Evolutionary conservation across 2,113 vertebrate species (phyloP).

Genomic region (Butorides virescens): DNA sequence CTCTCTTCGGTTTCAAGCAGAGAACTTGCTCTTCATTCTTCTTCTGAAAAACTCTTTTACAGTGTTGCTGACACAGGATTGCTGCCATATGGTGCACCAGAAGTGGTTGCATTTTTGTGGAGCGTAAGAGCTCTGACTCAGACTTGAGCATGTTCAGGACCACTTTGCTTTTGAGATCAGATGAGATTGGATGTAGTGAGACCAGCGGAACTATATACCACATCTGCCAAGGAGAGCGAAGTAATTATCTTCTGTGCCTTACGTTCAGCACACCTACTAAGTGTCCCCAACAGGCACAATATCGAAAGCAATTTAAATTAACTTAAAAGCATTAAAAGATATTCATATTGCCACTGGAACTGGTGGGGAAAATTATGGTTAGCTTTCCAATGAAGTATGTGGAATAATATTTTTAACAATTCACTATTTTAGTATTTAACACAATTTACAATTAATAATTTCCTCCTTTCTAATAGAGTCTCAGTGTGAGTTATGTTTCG

Average conservation of each 20-base stretch:
- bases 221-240: not conserved
- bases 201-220: not conserved
- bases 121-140: not conserved
- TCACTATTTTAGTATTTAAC: not conserved
- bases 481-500: not conserved
- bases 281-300: not conserved
- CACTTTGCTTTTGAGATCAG: not conserved
- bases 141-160: not conserved
- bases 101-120: not conserved
- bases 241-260: not conserved
- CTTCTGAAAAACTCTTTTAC: not conserved
- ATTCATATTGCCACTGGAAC: not conserved
- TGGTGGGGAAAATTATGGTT: not conserved
- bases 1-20: not conserved
- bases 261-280: not conserved
- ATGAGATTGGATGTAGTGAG: not conserved
- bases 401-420: not conserved
- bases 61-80: not conserved
- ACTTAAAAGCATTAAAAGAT: not conserved
- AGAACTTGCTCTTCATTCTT: not conserved
- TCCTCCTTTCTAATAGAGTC: not conserved
- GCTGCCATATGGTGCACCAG: not conserved
- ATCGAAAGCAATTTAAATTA: not conserved
- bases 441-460: not conserved
- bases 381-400: not conserved